Evolutionary conservation across 2,797 vertebrate species (phyloP).

Genomic region (Cyprinodon diabolis): DNA sequence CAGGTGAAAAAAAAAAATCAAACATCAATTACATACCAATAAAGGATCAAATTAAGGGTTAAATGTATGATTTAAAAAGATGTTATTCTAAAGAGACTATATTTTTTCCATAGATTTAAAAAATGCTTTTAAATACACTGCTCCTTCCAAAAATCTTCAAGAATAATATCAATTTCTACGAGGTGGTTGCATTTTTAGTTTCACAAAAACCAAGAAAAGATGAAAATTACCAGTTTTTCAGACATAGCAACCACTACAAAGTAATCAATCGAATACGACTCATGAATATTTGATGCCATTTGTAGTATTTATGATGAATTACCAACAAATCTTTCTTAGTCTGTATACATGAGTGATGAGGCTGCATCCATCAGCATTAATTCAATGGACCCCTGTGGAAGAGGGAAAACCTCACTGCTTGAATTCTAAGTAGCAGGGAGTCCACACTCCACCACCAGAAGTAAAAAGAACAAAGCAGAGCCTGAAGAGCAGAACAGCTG

Average conservation of each 20-base stretch:
- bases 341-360: conserved; percentile 22
- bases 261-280: conserved; percentile 1
- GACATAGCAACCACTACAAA: not conserved
- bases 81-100: no score
- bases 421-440: conserved; percentile 52
- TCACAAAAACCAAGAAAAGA: not conserved
- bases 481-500: conserved; percentile 12
- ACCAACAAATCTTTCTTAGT: conserved; percentile 1
- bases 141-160: not conserved
- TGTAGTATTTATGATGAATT: conserved; percentile 7
- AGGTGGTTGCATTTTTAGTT: not conserved
- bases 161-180: not conserved
- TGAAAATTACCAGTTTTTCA: not conserved
- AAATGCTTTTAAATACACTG: not conserved
- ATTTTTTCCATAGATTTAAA: not conserved
- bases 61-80: no score
- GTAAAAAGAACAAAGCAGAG: conserved; percentile 45
- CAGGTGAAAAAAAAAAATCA: no score
- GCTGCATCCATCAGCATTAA: conserved; percentile 23
- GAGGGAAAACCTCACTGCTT: conserved; percentile 46
- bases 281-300: conserved; percentile 8
- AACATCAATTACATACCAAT: no score
- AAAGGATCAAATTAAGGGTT: no score
- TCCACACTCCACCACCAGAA: conserved; percentile 23
- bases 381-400: conserved; percentile 35